These are phyloP conservation scores for Nemotelus pantherinus DNA, from an alignment of 2,888 invertebrate species.

Conservation along the genomic window DNA sequence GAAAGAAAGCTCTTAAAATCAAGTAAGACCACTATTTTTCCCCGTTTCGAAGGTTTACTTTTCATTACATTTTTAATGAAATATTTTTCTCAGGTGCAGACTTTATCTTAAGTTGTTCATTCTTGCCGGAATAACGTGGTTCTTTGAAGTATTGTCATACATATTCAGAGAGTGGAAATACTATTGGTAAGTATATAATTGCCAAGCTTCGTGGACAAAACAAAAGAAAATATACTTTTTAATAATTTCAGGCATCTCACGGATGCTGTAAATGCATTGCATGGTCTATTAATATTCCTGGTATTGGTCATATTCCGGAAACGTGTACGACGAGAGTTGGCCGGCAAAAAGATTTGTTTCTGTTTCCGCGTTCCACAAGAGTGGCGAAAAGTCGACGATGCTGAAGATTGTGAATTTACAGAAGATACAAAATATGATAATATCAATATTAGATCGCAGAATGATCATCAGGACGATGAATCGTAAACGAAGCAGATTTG, in stretches of 20 bases:
- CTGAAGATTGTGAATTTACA: constrained; percentile 55
- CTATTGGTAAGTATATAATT: constrained; percentile 32
- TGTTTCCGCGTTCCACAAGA: constrained; percentile 61
- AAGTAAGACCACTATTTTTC: constrained; percentile 64
- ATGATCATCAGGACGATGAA: not conserved
- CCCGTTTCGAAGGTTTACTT: too few relatives aligned
- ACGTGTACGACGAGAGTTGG: constrained; percentile 67
- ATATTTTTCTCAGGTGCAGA: constrained; percentile 66
- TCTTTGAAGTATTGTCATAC: constrained; percentile 72
- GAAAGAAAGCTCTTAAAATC: constrained; percentile 68
- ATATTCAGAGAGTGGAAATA: constrained; percentile 48
- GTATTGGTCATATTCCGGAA: constrained; percentile 70
- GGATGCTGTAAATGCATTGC: constrained; percentile 70
- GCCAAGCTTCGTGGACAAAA: not conserved
- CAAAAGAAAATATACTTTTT: not conserved
- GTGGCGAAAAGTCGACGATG: constrained; percentile 61
- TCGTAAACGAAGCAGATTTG: not conserved
- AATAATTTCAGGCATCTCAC: constrained; percentile 67
- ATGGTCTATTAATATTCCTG: constrained; percentile 72
- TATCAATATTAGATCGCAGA: constrained; percentile 30
- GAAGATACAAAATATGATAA: constrained; percentile 41
- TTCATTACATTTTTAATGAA: too few relatives aligned
- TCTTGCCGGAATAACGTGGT: constrained; percentile 78
- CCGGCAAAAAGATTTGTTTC: constrained; percentile 58
- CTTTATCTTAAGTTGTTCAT: constrained; percentile 74